phyloP scores from a whole-genome alignment of 2,113 vertebrate genomes.

The Mus pahari region DNA sequence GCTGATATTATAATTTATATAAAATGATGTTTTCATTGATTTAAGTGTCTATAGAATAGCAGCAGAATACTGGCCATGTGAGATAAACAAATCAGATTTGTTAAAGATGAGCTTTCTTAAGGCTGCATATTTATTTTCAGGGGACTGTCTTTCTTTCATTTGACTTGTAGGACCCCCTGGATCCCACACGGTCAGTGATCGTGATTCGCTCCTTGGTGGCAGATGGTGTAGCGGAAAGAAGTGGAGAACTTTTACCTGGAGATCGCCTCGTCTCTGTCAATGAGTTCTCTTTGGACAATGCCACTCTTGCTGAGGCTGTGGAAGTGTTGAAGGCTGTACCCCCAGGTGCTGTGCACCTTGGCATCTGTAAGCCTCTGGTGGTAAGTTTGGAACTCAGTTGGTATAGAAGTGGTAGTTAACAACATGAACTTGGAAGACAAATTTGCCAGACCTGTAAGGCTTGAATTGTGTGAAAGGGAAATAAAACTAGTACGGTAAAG shows the following conservation, averaged over 20 bases:
- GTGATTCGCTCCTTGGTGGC: slow-evolving; percentile 95
- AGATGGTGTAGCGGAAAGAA: slow-evolving; percentile 90
- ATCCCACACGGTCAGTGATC: slow-evolving; percentile 92
- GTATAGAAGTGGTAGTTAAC: not conserved
- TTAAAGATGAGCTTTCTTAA: not conserved
- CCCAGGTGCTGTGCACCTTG: slow-evolving; percentile 90
- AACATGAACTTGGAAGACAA: slow-evolving; percentile 12
- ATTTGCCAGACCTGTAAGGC: slow-evolving; percentile 77
- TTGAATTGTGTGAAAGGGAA: not conserved
- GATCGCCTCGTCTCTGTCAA: slow-evolving; percentile 97
- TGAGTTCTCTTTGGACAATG: slow-evolving; percentile 86
- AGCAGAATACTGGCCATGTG: not conserved
- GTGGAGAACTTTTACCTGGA: slow-evolving; percentile 90
- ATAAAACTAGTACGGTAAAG: not conserved
- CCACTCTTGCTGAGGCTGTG: slow-evolving; percentile 91
- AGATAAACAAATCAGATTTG: not conserved
- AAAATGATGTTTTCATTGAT: not conserved
- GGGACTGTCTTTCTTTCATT: slow-evolving; percentile 73
- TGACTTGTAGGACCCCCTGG: slow-evolving; percentile 94
- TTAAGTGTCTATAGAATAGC: not conserved
- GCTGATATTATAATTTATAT: not conserved
- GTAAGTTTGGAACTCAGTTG: slow-evolving; percentile 83
- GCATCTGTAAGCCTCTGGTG: slow-evolving; percentile 94
- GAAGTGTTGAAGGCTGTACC: slow-evolving; percentile 93
- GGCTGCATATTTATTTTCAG: not conserved